phyloP scores from a whole-genome alignment of 2,113 vertebrate species.

The Falcunculus frontatus region DNA sequence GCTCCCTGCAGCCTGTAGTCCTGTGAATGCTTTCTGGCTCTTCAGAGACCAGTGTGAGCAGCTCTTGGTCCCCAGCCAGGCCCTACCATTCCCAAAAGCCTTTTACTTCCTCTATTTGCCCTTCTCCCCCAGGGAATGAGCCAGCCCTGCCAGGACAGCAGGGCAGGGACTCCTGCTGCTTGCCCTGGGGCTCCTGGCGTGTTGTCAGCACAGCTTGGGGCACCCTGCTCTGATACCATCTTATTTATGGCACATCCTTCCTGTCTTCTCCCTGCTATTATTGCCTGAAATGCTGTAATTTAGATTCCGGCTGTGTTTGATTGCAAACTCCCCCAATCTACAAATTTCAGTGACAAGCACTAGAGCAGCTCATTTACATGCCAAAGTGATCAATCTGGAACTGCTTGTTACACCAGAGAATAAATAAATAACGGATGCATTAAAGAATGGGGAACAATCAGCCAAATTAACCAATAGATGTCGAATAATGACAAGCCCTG shows the following conservation, averaged over 20 bases:
- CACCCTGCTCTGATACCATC: background rate
- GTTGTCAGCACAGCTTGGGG: background rate
- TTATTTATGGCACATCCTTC: conserved; percentile 6
- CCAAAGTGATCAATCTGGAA: conserved; percentile 5
- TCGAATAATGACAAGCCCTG: background rate
- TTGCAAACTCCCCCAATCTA: conserved; percentile 36
- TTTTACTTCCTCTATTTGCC: background rate
- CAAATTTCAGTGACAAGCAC: conserved; percentile 10
- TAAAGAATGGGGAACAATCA: conserved; percentile 24
- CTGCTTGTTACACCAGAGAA: background rate
- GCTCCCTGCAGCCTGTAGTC: background rate
- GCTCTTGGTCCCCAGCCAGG: background rate
- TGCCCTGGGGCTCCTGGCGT: background rate
- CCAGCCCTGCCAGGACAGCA: background rate
- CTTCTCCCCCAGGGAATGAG: background rate
- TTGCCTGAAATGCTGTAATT: conserved; percentile 7
- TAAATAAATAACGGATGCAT: conserved; percentile 25
- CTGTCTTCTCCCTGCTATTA: background rate
- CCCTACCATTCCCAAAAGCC: background rate
- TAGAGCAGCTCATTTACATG: conserved; percentile 37
- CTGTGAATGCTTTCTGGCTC: background rate
- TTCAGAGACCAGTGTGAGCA: background rate
- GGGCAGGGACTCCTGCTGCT: background rate
- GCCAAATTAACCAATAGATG: background rate
- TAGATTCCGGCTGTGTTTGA: conserved; percentile 49